Evolutionary conservation across 1,140 invertebrate genomes (phyloP), one percentile per base, ranked within the genome.

Genomic region (Bathynomus jamesi): DNA sequence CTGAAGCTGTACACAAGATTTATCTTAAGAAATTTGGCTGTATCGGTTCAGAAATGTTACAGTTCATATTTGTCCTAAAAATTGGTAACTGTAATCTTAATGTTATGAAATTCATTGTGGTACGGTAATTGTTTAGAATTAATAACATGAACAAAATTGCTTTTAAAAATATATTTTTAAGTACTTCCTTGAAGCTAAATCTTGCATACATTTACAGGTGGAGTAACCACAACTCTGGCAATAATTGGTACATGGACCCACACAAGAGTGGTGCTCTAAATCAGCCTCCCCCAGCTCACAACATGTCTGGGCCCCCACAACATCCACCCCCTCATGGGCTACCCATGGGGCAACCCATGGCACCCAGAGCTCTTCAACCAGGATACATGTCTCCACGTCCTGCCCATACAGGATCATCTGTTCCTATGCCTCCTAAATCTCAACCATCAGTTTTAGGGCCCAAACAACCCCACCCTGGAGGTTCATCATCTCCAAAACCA

Each of bases 161-260:
- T n/a, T n/a, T n/a, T n/a, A n/a, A n/a, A n/a, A n/a, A n/a, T n/a
- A n/a, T n/a, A n/a, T n/a, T n/a, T n/a, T n/a, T n/a, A n/a, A n/a
- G n/a, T n/a, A n/a, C n/a, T n/a, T 40, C 17, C 32, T 40, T 40
- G 17, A 40, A 7, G 7, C 7, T 40, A 17, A 53, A 53, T 53
- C 21, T 53, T 53, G 2, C 21, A 11, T 53, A 17, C 40, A 53
- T 53, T 53, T 53, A 70, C 64, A 70, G 69, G 27, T 53, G 66
- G 32, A 70, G 70, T 32, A 63, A 70, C 65, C 68, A 74, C 65
- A 74, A 74, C 65, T 70, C 72, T 25, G 68, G 65, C 40, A 74
- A 66, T 28, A 74, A 70, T 61, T 74, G 72, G 72, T 74, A 74
- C 61, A 74, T 74, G 72, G 72, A 74, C 70, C 72, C 72, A 4